Percentiles rank a stretch among this genome's conserved stretches.
Conservation (phyloP, 2,113 vertebrate species). For the Grammomys surdaster region DNA sequence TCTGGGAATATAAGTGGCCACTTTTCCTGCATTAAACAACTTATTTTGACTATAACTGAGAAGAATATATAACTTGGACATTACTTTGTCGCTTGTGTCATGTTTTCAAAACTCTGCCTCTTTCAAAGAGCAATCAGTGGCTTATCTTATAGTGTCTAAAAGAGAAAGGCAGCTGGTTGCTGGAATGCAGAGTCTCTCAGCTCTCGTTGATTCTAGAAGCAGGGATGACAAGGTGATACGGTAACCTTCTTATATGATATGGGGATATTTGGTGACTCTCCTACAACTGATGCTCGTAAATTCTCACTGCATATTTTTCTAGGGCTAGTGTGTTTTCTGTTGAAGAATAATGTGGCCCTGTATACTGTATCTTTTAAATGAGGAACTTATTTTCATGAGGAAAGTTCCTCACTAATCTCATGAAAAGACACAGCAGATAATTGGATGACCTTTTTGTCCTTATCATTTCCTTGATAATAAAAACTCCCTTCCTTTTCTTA, state of each 20-base stretch:
- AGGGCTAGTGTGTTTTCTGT: not conserved
- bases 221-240: not conserved
- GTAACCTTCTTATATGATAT: not conserved
- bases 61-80: conserved; percentile 25
- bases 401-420: not conserved
- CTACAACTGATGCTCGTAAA: not conserved
- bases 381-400: not conserved
- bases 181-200: not conserved
- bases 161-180: not conserved
- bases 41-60: conserved; percentile 63
- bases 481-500: not conserved
- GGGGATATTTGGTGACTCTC: not conserved
- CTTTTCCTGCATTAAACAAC: conserved; percentile 42
- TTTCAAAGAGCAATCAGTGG: not conserved
- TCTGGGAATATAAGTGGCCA: not conserved
- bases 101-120: not conserved
- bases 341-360: not conserved
- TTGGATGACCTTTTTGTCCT: not conserved
- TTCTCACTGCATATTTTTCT: conserved; percentile 29
- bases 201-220: not conserved
- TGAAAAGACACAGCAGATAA: not conserved
- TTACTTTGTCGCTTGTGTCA: not conserved
- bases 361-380: not conserved
- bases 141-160: not conserved
- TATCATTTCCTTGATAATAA: not conserved